phyloP scores from a whole-genome alignment of 2,113 vertebrate species.

The Falco punctatus region DNA sequence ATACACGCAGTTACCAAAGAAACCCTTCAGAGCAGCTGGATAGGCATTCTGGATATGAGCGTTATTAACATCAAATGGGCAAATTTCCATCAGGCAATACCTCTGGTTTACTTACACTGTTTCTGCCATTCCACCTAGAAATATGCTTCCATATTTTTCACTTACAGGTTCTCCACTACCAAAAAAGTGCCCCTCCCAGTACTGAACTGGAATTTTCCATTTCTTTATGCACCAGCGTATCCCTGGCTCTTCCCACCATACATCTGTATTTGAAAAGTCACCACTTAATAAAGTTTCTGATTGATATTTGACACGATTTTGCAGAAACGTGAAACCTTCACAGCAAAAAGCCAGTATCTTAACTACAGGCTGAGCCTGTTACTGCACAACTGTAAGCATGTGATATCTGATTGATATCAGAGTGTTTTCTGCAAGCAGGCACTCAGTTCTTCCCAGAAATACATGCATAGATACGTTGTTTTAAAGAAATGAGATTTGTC shows the following conservation, averaged over 20 bases:
- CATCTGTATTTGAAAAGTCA: background rate
- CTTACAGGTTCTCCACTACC: background rate
- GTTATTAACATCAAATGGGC: background rate
- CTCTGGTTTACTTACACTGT: background rate
- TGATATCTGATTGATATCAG: background rate
- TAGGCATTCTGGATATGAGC: background rate
- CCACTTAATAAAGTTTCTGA: background rate
- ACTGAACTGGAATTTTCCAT: background rate
- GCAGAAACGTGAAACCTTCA: background rate
- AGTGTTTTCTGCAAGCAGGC: background rate
- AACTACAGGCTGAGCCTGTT: background rate
- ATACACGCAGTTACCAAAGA: background rate
- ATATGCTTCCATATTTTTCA: background rate
- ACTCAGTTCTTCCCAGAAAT: background rate
- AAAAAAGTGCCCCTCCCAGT: background rate
- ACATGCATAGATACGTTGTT: accelerated
- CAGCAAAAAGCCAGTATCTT: background rate
- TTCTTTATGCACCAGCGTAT: background rate
- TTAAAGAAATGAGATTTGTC: background rate
- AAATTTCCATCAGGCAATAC: background rate
- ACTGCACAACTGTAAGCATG: background rate
- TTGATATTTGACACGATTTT: background rate
- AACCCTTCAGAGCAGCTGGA: background rate
- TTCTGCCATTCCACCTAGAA: background rate
- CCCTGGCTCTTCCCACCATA: background rate